These are phyloP conservation scores for Asarcornis scutulata DNA, from an alignment of 2,113 vertebrate species.

Conservation along the genomic window DNA sequence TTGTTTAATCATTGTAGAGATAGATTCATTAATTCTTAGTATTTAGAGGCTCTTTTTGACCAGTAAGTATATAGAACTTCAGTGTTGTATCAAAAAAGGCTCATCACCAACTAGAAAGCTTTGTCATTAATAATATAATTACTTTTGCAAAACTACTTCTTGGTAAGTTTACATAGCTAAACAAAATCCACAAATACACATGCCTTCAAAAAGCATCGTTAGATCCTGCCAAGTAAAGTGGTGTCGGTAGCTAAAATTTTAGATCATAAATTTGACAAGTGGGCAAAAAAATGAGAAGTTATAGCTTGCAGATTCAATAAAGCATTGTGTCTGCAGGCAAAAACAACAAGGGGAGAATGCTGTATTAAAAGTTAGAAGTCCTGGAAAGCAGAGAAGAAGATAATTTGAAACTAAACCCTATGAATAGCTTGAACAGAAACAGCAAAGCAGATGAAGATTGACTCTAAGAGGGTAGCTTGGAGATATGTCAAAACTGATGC, in stretches of 20 bases:
- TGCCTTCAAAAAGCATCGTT: neutral
- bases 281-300: conserved; percentile 21
- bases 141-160: neutral
- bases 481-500: neutral
- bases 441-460: neutral
- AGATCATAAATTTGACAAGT: neutral
- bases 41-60: neutral
- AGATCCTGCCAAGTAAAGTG: neutral
- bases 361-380: neutral
- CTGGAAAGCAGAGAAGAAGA: neutral
- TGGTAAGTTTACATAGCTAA: neutral
- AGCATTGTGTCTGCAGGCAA: neutral
- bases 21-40: neutral
- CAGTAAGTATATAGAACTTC: fast-evolving
- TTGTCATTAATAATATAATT: neutral
- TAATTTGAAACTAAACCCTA: neutral
- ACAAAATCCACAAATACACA: neutral
- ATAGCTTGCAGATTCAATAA: conserved; percentile 4
- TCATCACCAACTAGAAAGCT: neutral
- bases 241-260: conserved; percentile 28
- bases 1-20: neutral
- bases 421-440: neutral
- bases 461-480: neutral
- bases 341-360: neutral
- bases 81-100: neutral